Percentiles rank a stretch among this genome's conserved stretches.
Conservation (phyloP, 2,797 vertebrate species). For the Coendou prehensilis region DNA sequence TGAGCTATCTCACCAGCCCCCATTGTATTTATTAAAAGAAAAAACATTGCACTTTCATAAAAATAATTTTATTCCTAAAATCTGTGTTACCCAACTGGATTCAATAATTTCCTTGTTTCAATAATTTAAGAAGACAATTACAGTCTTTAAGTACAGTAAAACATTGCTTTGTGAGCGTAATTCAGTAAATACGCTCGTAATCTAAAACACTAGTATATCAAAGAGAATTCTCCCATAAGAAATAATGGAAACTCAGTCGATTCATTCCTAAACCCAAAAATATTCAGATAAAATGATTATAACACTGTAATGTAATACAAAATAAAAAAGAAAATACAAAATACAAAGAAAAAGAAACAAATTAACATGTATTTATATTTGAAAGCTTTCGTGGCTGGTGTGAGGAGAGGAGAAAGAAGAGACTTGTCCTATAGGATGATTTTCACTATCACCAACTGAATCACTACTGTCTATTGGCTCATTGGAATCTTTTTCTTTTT, state of each 20-base stretch:
- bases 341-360: neutral
- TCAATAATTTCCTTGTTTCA: neutral
- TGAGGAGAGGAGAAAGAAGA: neutral
- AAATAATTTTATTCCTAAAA: neutral
- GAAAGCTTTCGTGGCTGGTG: neutral
- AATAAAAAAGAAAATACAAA: neutral
- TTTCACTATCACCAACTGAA: neutral
- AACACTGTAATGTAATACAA: neutral
- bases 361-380: neutral
- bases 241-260: neutral
- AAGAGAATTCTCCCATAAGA: neutral
- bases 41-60: neutral
- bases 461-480: neutral
- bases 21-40: neutral
- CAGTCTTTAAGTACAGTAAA: neutral
- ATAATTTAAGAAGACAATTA: neutral
- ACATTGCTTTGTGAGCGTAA: neutral
- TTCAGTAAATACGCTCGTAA: neutral
- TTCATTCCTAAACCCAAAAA: neutral
- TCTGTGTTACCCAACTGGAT: neutral
- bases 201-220: neutral
- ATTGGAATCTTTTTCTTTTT: neutral
- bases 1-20: too few relatives aligned
- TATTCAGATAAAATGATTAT: neutral
- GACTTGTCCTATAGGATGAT: neutral